Evolutionary conservation across 92 coral and sea anemone species (phyloP).

Genomic region (Virgularia gustaviana): DNA sequence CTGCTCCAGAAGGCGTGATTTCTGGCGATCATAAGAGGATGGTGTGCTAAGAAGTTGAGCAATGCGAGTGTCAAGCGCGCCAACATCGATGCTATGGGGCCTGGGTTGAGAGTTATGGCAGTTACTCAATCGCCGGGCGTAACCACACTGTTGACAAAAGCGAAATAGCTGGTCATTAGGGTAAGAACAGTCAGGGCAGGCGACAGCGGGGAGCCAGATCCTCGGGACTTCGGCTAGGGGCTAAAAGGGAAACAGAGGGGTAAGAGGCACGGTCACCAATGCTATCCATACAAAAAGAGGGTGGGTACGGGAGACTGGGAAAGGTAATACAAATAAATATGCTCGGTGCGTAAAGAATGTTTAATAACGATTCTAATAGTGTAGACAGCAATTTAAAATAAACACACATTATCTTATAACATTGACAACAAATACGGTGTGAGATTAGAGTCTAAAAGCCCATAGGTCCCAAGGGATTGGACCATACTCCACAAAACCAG

Average conservation of each 20-base stretch:
- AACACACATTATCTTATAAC: not conserved
- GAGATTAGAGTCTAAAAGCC: not conserved
- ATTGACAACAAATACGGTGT: not conserved
- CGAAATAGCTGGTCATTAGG: not conserved
- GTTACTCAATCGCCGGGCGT: not conserved
- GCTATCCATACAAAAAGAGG: no score
- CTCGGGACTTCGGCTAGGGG: not conserved
- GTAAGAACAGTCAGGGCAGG: not conserved
- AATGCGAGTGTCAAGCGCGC: not conserved
- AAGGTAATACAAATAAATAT: no score
- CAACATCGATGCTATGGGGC: not conserved
- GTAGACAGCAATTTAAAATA: not conserved
- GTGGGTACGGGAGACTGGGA: no score
- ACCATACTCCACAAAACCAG: conserved; percentile 46
- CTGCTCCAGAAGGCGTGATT: conserved; percentile 13
- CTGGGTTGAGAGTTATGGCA: not conserved
- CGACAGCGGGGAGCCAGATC: conserved; percentile 14
- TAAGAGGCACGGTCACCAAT: not conserved
- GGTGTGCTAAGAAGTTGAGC: not conserved
- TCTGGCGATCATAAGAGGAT: conserved; percentile 44
- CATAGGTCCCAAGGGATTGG: conserved; percentile 9
- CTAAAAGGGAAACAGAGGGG: not conserved
- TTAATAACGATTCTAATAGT: not conserved
- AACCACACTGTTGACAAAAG: not conserved
- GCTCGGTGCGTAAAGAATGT: no score